phyloP scores from a whole-genome alignment of 2,888 invertebrate species.

The Pachycephus smyrnensis region DNA sequence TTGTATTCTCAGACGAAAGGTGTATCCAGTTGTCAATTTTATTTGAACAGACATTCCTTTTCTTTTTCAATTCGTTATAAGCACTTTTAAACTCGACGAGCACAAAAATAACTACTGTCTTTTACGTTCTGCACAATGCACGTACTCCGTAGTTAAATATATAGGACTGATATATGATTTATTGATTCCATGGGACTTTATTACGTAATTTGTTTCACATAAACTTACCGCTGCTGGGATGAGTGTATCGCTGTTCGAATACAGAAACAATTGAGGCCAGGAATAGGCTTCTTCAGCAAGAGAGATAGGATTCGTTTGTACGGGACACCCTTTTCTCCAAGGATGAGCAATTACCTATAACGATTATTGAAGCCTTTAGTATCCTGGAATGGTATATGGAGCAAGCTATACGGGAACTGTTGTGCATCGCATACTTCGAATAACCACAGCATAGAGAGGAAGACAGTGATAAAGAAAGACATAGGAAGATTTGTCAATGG shows the following conservation, averaged over 20 bases:
- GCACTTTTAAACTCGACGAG: no score
- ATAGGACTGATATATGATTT: slow-evolving; percentile 12
- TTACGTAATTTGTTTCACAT: slow-evolving; percentile 6
- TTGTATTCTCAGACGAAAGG: no score
- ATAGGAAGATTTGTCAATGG: slow-evolving; percentile 71
- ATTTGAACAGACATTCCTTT: not conserved
- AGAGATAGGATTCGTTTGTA: slow-evolving; percentile 72
- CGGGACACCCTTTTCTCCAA: slow-evolving; percentile 60
- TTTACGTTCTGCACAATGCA: not conserved
- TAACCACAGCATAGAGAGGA: slow-evolving; percentile 73
- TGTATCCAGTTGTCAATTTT: not conserved
- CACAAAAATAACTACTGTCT: no score
- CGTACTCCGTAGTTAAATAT: slow-evolving; percentile 2
- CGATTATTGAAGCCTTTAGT: slow-evolving; percentile 24
- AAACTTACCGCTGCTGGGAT: slow-evolving; percentile 72
- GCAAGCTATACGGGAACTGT: no score
- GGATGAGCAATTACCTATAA: slow-evolving; percentile 63
- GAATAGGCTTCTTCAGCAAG: slow-evolving; percentile 72
- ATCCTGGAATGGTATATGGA: no score
- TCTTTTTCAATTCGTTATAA: no score
- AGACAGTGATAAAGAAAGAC: slow-evolving; percentile 70
- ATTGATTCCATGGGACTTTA: not conserved
- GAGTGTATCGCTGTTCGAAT: slow-evolving; percentile 77
- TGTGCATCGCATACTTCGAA: slow-evolving; percentile 68
- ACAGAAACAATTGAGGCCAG: slow-evolving; percentile 80